phyloP scores from a whole-genome alignment of 64 coral and sea anemone species.

The Anthopleura sola region DNA sequence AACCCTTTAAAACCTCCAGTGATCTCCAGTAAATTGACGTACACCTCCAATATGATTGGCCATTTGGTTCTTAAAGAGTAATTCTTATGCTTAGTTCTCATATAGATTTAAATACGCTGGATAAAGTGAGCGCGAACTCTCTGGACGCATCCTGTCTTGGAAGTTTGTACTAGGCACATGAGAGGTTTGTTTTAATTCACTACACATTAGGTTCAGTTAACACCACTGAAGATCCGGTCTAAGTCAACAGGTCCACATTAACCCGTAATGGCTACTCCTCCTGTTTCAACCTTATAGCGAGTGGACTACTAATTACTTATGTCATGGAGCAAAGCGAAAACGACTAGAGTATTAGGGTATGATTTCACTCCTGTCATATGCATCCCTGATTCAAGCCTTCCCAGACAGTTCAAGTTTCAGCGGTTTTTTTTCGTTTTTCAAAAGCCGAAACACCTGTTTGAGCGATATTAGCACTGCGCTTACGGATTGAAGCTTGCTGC shows the following conservation, averaged over 20 bases:
- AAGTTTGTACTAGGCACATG: background rate
- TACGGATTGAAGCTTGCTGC: background rate
- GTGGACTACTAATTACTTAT: background rate
- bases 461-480: no score
- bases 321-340: background rate
- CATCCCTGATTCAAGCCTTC: background rate
- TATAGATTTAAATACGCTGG: background rate
- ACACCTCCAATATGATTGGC: background rate
- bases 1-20: background rate
- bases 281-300: background rate
- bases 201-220: background rate
- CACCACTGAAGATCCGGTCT: background rate
- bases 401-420: slow-evolving; percentile 10
- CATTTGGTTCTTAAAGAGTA: background rate
- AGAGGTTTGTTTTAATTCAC: slow-evolving; percentile 9
- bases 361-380: background rate
- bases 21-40: background rate
- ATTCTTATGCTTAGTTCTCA: slow-evolving; percentile 3
- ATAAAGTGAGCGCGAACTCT: background rate
- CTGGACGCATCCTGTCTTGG: slow-evolving; percentile 9
- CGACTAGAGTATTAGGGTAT: background rate
- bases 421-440: background rate
- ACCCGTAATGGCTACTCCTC: background rate
- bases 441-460: background rate
- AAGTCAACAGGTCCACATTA: slow-evolving; percentile 1